These are phyloP conservation scores for Miltochrista miniata DNA, from an alignment of 2,888 invertebrate species.

Conservation along the genomic window DNA sequence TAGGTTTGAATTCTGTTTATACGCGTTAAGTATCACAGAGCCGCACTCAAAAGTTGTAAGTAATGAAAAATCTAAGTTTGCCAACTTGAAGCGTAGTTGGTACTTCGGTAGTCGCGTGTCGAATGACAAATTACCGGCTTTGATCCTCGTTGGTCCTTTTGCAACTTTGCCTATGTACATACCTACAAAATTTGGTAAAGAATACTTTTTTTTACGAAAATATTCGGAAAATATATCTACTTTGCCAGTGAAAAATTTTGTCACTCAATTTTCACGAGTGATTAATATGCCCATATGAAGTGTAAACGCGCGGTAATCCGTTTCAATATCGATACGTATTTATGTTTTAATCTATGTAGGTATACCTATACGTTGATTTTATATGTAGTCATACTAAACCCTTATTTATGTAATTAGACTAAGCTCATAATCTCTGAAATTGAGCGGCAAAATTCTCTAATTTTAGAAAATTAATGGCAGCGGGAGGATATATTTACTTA, in stretches of 20 bases:
- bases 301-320: conserved; percentile 8
- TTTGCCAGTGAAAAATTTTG: neutral
- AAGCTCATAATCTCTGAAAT: too few relatives aligned
- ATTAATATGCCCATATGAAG: conserved; percentile 16
- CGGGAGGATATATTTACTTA: too few relatives aligned
- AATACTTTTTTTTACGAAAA: conserved; percentile 36
- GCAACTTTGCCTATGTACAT: conserved; percentile 37
- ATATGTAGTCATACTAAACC: too few relatives aligned
- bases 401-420: too few relatives aligned
- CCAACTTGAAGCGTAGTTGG: conserved; percentile 49
- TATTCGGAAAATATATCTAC: neutral
- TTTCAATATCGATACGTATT: too few relatives aligned
- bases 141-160: conserved; percentile 57
- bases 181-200: conserved; percentile 47
- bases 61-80: conserved; percentile 73
- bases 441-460: too few relatives aligned
- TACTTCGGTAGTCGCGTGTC: conserved; percentile 67
- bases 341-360: too few relatives aligned
- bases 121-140: conserved; percentile 69
- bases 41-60: conserved; percentile 49
- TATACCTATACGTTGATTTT: too few relatives aligned
- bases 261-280: conserved; percentile 6
- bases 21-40: conserved; percentile 13
- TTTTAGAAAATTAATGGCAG: too few relatives aligned
- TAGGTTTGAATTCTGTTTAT: conserved; percentile 23